Evolutionary conservation across 2,888 invertebrate genomes (phyloP).

Genomic region (Yponomeuta plumbellus): DNA sequence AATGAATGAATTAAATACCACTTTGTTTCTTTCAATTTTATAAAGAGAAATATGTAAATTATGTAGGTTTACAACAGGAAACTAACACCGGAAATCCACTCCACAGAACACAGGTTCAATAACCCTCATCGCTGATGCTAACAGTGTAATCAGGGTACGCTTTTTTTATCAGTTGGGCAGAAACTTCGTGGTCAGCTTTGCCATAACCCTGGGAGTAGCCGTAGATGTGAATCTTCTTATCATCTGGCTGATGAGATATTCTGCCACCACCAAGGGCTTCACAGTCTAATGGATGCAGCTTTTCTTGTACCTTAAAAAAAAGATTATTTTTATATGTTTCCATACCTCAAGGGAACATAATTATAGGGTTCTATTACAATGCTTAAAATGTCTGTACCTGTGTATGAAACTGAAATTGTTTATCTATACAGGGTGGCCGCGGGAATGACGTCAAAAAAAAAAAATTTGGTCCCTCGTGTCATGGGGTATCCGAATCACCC

Average conservation of each 20-base stretch:
- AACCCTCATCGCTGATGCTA: constrained; percentile 90
- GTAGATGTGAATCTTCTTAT: constrained; percentile 90
- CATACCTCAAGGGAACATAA: too few species aligned
- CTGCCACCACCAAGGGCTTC: constrained; percentile 95
- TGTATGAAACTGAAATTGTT: too few species aligned
- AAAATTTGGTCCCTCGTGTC: too few species aligned
- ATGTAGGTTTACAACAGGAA: background rate
- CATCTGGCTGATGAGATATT: constrained; percentile 87
- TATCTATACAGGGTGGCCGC: too few species aligned
- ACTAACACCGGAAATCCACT: background rate
- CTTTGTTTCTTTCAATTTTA: too few species aligned
- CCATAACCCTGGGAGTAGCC: constrained; percentile 96
- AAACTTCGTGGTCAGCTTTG: constrained; percentile 89
- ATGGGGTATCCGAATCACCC: too few species aligned
- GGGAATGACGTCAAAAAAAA: too few species aligned
- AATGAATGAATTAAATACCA: too few species aligned
- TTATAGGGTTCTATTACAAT: too few species aligned
- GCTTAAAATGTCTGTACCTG: too few species aligned
- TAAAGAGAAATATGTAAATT: too few species aligned
- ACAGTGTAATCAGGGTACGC: constrained; percentile 86
- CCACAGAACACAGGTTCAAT: constrained; percentile 56
- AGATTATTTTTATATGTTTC: background rate
- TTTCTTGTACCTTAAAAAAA: constrained; percentile 53
- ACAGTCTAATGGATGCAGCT: constrained; percentile 76
- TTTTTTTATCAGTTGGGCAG: constrained; percentile 84